These are phyloP conservation scores for Pasiphila rectangulata DNA, from an alignment of 2,888 invertebrate genomes.

Conservation along the genomic window DNA sequence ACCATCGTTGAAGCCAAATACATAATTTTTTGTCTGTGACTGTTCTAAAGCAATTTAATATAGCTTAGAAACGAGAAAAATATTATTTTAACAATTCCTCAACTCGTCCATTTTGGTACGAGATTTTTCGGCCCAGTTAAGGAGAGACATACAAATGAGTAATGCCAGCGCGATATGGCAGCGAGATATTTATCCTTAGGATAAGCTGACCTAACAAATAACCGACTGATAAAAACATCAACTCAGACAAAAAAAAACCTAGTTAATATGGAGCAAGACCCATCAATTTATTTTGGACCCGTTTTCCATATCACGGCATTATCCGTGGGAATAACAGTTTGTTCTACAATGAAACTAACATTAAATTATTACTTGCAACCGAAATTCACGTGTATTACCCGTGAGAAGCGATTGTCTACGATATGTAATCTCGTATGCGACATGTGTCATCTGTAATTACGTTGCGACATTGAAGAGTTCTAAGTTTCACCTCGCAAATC, in stretches of 20 bases:
- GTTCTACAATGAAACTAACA: slow-evolving; percentile 63
- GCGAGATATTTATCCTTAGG: background rate
- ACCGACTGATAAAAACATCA: too few relatives aligned
- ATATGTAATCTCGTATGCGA: slow-evolving; percentile 53
- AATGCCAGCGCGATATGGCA: too few relatives aligned
- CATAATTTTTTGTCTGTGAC: too few relatives aligned
- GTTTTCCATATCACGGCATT: slow-evolving; percentile 46
- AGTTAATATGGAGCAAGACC: background rate
- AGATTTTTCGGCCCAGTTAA: too few relatives aligned
- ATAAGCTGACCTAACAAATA: slow-evolving; percentile 1
- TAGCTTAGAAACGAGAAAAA: too few relatives aligned
- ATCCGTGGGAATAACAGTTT: slow-evolving; percentile 65
- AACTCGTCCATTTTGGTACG: too few relatives aligned
- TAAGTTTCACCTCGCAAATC: slow-evolving; percentile 19
- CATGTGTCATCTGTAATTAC: slow-evolving; percentile 24
- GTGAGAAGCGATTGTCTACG: slow-evolving; percentile 75
- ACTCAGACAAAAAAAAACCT: too few relatives aligned
- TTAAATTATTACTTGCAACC: slow-evolving; percentile 62
- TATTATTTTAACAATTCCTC: too few relatives aligned
- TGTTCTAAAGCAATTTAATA: too few relatives aligned
- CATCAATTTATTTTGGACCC: slow-evolving; percentile 9
- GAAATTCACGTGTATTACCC: slow-evolving; percentile 69
- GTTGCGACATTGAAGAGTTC: slow-evolving; percentile 23
- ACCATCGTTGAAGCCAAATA: too few relatives aligned
- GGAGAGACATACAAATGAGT: too few relatives aligned